These are phyloP conservation scores for Imbricaverruca yamaguchii DNA, from an alignment of 2,888 invertebrate species.

Conservation along the genomic window DNA sequence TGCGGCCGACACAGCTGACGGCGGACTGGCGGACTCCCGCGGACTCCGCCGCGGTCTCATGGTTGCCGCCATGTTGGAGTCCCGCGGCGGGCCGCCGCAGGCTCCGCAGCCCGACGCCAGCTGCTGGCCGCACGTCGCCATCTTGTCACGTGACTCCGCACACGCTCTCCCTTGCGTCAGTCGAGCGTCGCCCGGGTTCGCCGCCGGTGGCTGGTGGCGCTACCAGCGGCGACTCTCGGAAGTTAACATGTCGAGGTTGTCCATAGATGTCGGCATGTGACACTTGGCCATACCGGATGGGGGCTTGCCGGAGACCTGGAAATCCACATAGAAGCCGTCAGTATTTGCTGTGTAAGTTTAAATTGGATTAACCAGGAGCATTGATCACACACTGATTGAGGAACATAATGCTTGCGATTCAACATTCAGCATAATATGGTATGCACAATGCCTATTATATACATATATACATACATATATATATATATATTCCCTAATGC, in stretches of 20 bases:
- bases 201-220: slow-evolving; percentile 18
- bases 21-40: not conserved
- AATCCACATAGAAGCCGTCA: not conserved
- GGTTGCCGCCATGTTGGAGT: not conserved
- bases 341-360: too few species aligned
- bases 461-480: too few species aligned
- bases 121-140: not conserved
- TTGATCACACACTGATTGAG: too few species aligned
- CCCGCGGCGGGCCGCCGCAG: not conserved
- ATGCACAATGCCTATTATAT: too few species aligned
- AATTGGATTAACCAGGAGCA: too few species aligned
- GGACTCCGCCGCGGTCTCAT: not conserved
- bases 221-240: not conserved
- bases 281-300: slow-evolving; percentile 9
- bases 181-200: not conserved
- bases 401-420: too few species aligned
- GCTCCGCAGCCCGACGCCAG: not conserved
- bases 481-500: too few species aligned
- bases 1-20: not conserved
- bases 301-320: slow-evolving; percentile 15
- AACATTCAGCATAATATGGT: too few species aligned
- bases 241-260: not conserved
- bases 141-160: not conserved
- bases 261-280: slow-evolving; percentile 2
- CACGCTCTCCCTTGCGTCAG: not conserved